Conservation (phyloP, 2,888 invertebrate genomes). For the Aspidiotus destructor region DNA sequence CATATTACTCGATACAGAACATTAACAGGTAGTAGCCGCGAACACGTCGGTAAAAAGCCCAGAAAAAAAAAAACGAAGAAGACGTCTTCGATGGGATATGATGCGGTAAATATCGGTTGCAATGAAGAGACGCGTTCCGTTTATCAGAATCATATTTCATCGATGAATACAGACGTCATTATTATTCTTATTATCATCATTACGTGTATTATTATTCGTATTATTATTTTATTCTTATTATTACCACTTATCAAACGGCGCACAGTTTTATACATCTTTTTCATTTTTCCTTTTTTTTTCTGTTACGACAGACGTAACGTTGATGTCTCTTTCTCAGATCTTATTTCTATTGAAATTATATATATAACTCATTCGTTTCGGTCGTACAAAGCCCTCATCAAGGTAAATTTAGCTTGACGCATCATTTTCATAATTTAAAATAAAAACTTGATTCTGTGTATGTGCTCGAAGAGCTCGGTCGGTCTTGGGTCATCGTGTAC, state of each 20-base stretch:
- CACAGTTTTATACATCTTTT: background rate
- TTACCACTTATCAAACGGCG: conserved; percentile 9
- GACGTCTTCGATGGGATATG: background rate
- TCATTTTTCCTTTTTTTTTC: background rate
- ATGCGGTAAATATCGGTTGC: conserved; percentile 1
- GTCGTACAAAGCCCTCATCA: conserved; percentile 2
- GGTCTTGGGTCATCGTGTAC: too few species aligned
- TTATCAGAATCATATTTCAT: conserved; percentile 31
- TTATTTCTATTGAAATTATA: background rate
- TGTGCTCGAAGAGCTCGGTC: too few species aligned
- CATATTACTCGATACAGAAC: conserved; percentile 24
- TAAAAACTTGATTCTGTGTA: background rate
- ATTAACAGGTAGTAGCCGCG: conserved; percentile 12
- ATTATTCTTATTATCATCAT: conserved; percentile 21
- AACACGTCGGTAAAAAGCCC: background rate
- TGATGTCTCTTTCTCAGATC: conserved; percentile 17
- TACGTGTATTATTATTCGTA: conserved; percentile 10
- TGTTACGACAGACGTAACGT: conserved; percentile 5
- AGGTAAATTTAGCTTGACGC: background rate
- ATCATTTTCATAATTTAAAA: background rate
- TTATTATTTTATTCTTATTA: conserved; percentile 19
- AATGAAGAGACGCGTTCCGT: conserved; percentile 27
- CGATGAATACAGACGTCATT: conserved; percentile 29
- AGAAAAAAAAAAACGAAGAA: background rate
- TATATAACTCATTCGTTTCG: background rate